Evolutionary conservation across 2,797 vertebrate genomes (phyloP).

Genomic region (Selene dorsalis): DNA sequence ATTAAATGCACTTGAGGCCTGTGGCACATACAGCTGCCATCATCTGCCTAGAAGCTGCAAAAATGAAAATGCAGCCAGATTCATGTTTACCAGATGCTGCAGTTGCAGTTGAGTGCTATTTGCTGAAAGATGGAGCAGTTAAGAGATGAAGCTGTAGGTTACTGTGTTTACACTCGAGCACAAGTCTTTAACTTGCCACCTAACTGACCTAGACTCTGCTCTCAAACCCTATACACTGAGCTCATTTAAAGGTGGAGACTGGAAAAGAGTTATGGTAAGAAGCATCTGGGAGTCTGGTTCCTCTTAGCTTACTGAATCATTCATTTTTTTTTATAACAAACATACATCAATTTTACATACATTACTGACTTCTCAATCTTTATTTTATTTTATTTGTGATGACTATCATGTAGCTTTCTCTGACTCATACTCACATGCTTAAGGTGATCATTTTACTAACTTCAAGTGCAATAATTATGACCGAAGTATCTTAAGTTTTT

Average conservation of each 20-base stretch:
- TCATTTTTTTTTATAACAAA: constrained; percentile 42
- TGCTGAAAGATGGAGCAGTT: constrained; percentile 31
- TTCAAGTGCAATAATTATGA: constrained; percentile 78
- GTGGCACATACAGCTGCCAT: constrained; percentile 37
- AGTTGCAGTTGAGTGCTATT: constrained; percentile 21
- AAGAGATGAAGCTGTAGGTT: constrained; percentile 44
- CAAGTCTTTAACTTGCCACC: constrained; percentile 38
- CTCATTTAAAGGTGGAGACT: constrained; percentile 44
- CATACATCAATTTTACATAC: constrained; percentile 45
- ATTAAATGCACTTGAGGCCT: constrained; percentile 37
- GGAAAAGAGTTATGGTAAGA: constrained; percentile 24
- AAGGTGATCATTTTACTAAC: constrained; percentile 51
- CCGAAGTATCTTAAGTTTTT: constrained; percentile 43
- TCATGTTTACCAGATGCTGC: constrained; percentile 59
- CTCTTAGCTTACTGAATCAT: constrained; percentile 24
- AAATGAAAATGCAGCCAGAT: constrained; percentile 49
- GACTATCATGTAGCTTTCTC: constrained; percentile 44
- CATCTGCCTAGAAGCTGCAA: constrained; percentile 34
- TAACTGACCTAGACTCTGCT: constrained; percentile 21
- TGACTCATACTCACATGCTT: background rate
- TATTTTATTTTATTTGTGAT: constrained; percentile 48
- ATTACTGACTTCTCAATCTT: constrained; percentile 35
- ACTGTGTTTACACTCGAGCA: constrained; percentile 64
- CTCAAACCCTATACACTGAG: background rate
- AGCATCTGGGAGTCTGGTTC: constrained; percentile 33